Evolutionary conservation across 2,113 vertebrate genomes (phyloP).

Genomic region (Chaetorhynchus papuensis): DNA sequence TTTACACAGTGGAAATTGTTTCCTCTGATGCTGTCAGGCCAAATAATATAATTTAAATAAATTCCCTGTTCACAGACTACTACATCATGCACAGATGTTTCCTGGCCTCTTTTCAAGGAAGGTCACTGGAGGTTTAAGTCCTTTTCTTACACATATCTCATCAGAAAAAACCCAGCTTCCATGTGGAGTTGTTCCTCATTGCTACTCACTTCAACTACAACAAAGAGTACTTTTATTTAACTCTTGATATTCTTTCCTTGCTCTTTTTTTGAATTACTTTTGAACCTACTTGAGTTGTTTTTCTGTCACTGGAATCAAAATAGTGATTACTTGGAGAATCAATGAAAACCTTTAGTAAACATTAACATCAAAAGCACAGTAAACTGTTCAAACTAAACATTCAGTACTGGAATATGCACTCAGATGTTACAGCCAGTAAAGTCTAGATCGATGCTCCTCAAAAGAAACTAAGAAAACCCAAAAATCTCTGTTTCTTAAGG

Average conservation of each 20-base stretch:
- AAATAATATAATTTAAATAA: background rate
- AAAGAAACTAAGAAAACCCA: background rate
- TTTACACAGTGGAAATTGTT: background rate
- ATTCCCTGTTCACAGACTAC: background rate
- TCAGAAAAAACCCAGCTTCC: background rate
- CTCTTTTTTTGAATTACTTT: background rate
- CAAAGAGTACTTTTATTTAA: background rate
- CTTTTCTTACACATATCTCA: background rate
- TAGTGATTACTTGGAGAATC: background rate
- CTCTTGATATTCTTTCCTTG: background rate
- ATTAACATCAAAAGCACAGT: background rate
- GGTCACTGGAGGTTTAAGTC: background rate
- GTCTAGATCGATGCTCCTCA: background rate
- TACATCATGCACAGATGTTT: constrained; percentile 29
- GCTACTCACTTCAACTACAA: background rate
- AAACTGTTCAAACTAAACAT: background rate
- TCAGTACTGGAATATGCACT: background rate
- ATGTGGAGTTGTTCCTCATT: background rate
- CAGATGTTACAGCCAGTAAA: background rate
- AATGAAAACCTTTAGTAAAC: background rate
- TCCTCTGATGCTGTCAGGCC: background rate
- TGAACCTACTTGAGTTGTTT: background rate
- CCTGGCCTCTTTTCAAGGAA: background rate
- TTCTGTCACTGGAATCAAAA: background rate
- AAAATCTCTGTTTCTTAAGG: background rate